phyloP scores from a whole-genome alignment of 2,888 invertebrate genomes.

The Cybosia mesomella region DNA sequence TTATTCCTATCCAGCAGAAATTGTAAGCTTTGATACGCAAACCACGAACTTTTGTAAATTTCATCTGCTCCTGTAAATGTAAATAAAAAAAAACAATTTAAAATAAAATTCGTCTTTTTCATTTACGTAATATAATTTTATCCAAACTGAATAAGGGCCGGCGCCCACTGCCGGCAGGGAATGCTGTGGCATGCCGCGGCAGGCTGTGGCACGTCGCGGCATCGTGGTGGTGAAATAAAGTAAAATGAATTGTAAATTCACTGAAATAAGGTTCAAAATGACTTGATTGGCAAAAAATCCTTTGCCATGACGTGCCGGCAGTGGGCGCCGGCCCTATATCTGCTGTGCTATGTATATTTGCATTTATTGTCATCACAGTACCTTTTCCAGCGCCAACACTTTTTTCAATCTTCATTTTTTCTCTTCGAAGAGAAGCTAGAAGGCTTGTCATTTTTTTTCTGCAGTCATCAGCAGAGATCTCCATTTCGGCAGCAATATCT shows the following conservation, averaged over 20 bases:
- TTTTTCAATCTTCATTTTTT: constrained; percentile 24
- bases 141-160: constrained; percentile 20
- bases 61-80: constrained; percentile 13
- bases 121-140: constrained; percentile 19
- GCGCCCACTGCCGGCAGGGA: too few relatives aligned
- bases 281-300: not conserved
- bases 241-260: too few relatives aligned
- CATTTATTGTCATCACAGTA: constrained; percentile 20
- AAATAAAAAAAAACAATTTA: constrained; percentile 17
- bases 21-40: constrained; percentile 12
- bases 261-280: too few relatives aligned
- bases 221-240: too few relatives aligned
- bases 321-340: constrained; percentile 7
- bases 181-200: too few relatives aligned
- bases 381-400: constrained; percentile 24
- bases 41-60: constrained; percentile 20
- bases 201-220: too few relatives aligned
- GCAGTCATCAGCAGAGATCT: constrained; percentile 25
- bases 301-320: not conserved
- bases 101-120: constrained; percentile 17
- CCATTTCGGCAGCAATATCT: constrained; percentile 22
- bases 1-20: constrained; percentile 9
- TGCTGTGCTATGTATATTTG: constrained; percentile 15
- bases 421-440: constrained; percentile 22
- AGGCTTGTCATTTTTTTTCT: constrained; percentile 27